Base-by-base conservation (phyloP, 2,888 invertebrate species). In the Netelia inedita region DNA sequence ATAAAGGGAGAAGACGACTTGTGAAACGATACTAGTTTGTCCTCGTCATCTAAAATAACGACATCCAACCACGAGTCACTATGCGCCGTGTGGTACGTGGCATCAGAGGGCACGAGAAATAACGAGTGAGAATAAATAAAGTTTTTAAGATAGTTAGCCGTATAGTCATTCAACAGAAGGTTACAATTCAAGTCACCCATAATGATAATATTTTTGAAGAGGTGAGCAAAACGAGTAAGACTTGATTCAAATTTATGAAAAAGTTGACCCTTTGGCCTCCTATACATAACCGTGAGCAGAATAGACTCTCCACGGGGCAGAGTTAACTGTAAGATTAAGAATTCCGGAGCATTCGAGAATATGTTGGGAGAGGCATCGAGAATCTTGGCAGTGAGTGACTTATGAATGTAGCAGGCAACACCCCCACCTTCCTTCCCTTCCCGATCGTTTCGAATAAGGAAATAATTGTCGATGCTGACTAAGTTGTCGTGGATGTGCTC, bases 361-460 rank as follows among this genome's bases (percentile, higher is more conserved):
- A 19, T 8, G 2, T 14, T 21, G 9, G 72, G 72, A 0, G 72
- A 72, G 6, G 19, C 2, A n/a, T 55, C 28, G 0, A 72, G 6
- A 2, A 57, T 11, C 16, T 35, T 57, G 1, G 68, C 68, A 5
- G 9, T 53, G 9, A 74, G 19, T 50, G 79, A 71, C 2, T 79
- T n/a, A 41, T 68, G 79, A 0, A 79, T 11, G 16, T 23, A 72
- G 9, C 53, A 72, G 1, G 79, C 72, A 0, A 79, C 61, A 0
- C 79, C 79, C 9, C 79, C 61, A 5, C 63, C 79, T 2, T 23
- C 1, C 9, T 72, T 72, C 2, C 79, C 72, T 1, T 23, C 19
- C 9, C 71, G 21, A 21, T 80, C 80, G 10, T 80, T 80, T 0
- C 73, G 72, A 19, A 73, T 72, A 0, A 80, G 11, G 2, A 41